A percentile compares a stretch with the other conserved stretches of the same genome.
Conservation (phyloP, 2,113 vertebrate species). For the Pleuronectes platessa region DNA sequence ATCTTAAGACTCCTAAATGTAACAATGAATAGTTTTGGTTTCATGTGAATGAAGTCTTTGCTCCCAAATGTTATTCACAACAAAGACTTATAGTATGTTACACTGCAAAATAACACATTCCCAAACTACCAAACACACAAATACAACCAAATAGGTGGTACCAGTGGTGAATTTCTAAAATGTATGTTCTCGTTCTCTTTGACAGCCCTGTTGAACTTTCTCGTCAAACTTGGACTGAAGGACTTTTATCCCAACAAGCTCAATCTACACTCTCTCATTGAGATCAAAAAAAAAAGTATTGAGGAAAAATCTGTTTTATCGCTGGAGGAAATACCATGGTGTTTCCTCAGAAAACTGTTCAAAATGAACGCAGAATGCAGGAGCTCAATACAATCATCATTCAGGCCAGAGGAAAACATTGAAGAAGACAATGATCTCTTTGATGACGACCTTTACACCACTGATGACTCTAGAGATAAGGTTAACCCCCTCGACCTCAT, state of each 20-base stretch:
- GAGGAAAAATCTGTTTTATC: neutral
- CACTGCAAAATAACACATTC: too few relatives aligned
- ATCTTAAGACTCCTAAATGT: too few relatives aligned
- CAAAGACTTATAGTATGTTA: too few relatives aligned
- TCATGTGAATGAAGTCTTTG: too few relatives aligned
- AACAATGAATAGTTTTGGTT: too few relatives aligned
- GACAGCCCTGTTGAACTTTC: neutral
- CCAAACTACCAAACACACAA: too few relatives aligned
- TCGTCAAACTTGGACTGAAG: slow-evolving; percentile 39
- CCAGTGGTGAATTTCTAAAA: neutral
- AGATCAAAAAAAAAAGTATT: slow-evolving; percentile 47
- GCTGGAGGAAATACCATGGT: slow-evolving; percentile 38
- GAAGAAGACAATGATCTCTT: neutral
- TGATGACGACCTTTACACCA: neutral
- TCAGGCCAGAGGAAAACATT: neutral
- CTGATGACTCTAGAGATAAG: neutral
- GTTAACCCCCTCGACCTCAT: slow-evolving; percentile 77
- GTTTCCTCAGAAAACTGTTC: slow-evolving; percentile 59
- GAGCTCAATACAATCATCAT: neutral
- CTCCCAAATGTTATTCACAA: too few relatives aligned
- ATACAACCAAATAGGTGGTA: neutral
- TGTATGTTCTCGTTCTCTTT: neutral
- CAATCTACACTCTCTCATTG: slow-evolving; percentile 47
- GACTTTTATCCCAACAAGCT: slow-evolving; percentile 63
- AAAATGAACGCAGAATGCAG: slow-evolving; percentile 55